Evolutionary conservation across 2,888 invertebrate species (phyloP), one percentile per base, ranked within the genome.

Genomic region (Pyrochroa serraticornis): DNA sequence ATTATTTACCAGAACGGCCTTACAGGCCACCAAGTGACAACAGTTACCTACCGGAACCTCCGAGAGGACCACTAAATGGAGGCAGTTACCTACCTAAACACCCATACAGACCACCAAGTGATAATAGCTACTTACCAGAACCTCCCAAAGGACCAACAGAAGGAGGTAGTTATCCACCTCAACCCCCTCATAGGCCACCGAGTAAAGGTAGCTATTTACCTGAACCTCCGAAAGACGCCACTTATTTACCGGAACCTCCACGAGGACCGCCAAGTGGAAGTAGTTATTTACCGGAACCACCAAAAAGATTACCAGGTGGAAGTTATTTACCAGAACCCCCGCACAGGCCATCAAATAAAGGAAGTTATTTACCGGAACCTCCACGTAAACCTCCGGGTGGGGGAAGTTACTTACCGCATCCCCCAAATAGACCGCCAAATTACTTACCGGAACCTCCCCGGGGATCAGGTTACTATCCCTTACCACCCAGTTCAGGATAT

Each of bases 241-340:
- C 42, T 35, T 66, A 70, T 34, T 45, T 63, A 37, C 66, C 67
- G 3, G 36, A n/a, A n/a, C n/a, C n/a, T n/a, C n/a, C n/a, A n/a
- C 22, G 3, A 2, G 5, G 22, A 5, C 22, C 22, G 22, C 5
- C 22, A 5, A 5, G 22, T 22, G 22, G 5, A 5, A 5, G 5
- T 2, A 22, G 22, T 22, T 22, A 22, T 22, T 22, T 22, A 22
- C 56, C 9, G 3, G 8, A n/a, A 34, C 22, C 14, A 6, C 41
- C 41, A 3, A 41, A 12, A 1, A 22, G 13, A 8, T 10, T 7
- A 6, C 14, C 9, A 41, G n/a, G n/a, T n/a, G 39, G 39, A 1
- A 31, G 41, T 50, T 59, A 59, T 31, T 41, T 55, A 31, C 55
- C 55, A 9, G 46, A 7, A 32, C 30, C 36, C 32, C 2, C 39